Evolutionary conservation across 2,888 invertebrate species (phyloP), one percentile per base, ranked within the genome.

Genomic region (Halictus ligatus): DNA sequence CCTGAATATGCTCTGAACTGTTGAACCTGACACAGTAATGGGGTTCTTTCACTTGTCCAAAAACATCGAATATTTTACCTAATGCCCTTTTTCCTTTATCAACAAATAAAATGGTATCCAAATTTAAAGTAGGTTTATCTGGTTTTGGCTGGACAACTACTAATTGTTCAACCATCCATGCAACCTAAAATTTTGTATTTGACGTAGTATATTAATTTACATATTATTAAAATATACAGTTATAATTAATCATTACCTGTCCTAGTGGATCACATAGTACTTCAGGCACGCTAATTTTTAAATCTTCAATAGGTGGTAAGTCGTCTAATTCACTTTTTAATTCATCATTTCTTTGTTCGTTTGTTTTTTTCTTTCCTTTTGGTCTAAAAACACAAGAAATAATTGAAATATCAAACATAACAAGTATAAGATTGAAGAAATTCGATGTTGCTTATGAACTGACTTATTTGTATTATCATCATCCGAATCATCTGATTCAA

Each of bases 11-110:
- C 78, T 97, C 96, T 18, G 95, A 94, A 0, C 97, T 97, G 95
- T 99, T 99, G 95, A 99, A 99, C 5, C 99, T 96, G n/a, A 99
- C 97, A 90, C 98, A 97, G 95, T 99, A 99, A 90, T 98, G 96
- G 0, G 99, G 99, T 91, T 97, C 97, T 0, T 96, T 96, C 0
- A 99, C 98, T 76, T 97, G 98, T 21, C 99, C 99, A 94, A 99
- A 97, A 0, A 99, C 98, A 96, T 99, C 99, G 95, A 98, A 98
- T 75, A 99, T 97, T 94, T 97, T 97, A 12, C 98, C 98, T 7
- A 98, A 95, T 15, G 98, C 96, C 90, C 96, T 96, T 86, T 97
- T 96, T 6, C 98, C 98, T 90, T 97, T 97, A 21, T 98, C 97
- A 84, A 98, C 94, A 94, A 99, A 99, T 79, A 99, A 95, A 21